Evolutionary conservation across 1,140 invertebrate genomes (phyloP), one percentile per base, ranked within the genome.

Genomic region (Rhagoletis zephyria): DNA sequence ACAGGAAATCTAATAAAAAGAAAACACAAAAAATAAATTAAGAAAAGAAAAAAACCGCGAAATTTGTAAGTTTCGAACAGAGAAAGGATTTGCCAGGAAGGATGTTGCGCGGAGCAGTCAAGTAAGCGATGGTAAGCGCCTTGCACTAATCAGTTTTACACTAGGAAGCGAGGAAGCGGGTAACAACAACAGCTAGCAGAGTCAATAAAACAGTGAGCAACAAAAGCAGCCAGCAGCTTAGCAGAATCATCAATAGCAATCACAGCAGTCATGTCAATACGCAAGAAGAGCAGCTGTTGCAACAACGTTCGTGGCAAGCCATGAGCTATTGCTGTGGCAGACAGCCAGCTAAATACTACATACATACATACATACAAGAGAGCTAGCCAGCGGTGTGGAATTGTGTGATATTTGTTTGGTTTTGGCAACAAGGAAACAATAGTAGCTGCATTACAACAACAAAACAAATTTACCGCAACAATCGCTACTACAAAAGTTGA

Each of bases 91-190:
- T 51, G 4, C 42, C 19, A 14, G n/a, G 74, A 12, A 81, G 74
- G 16, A 56, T 63, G 16, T 19, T 48, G 16, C 16, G 16, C 3
- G 4, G 9, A 67, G 64, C 48, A 74, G 42, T 40, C 6, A 12
- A 12, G 7, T 12, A 19, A 14, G 67, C 42, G 42, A 67, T n/a
- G 74, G 12, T 81, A 42, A 16, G 74, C 19, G 74, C 45, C 56
- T 81, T 51, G 19, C 74, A 56, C 74, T 81, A 81, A 81, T 81
- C 74, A 81, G 48, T 81, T 56, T 81, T 56, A 81, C 74, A 81
- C 74, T 6, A 30, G 40, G 40, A 81, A 81, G n/a, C 74, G 19
- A 12, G 19, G 6, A 45, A 45, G 3, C 3, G 42, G 4, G 16
- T 6, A 30, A 56, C 16, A n/a, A 81, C 40, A 56, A 74, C 14